Base-by-base conservation (phyloP, 1,140 invertebrate genomes). In the Tenebrio molitor region DNA sequence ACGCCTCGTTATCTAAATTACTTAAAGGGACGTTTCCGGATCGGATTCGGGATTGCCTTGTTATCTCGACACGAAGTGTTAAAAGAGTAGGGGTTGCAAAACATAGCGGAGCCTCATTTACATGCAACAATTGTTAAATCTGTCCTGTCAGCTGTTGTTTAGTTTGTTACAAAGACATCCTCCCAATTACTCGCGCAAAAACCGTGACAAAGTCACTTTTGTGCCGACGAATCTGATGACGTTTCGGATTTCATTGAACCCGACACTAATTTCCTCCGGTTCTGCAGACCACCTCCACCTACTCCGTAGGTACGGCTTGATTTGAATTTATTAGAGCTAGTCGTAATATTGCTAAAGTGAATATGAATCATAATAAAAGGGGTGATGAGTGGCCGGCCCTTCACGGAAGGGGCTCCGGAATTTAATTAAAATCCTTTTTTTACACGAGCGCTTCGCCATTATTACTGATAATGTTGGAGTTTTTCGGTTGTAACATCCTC, bases 301-400 rank as follows among this genome's bases (percentile, higher is more conserved):
- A n/a, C n/a, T n/a, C 12, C 17, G 2, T 53, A 21, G 12, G 16
- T 15, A 53, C 46, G 10, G 23, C 12, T 15, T 58, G 50, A 58
- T 58, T 58, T 58, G 14, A 58, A 58, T 58, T 58, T 58, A 58
- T 29, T 58, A 25, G 7, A 29, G 50, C 50, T 5, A 29, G 23
- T 53, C 19, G 7, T 58, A 58, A 58, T 58, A 58, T 58, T 58
- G 23, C 50, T 29, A 58, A 58, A 58, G 50, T 58, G 50, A 58
- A 58, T 58, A 58, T 58, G 50, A 58, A 58, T 58, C 50, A 58
- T 58, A 58, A 58, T 58, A 58, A 58, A 53, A 58, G 50, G 50
- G 50, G 50, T 29, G 50, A 58, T 29, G 23, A 58, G 50, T 58
- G 17, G 46, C 14, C 19, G 17, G 46, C 21, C 46, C 46, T 53